These are phyloP conservation scores for Rana temporaria DNA, from an alignment of 2,113 vertebrate genomes.

Conservation along the genomic window DNA sequence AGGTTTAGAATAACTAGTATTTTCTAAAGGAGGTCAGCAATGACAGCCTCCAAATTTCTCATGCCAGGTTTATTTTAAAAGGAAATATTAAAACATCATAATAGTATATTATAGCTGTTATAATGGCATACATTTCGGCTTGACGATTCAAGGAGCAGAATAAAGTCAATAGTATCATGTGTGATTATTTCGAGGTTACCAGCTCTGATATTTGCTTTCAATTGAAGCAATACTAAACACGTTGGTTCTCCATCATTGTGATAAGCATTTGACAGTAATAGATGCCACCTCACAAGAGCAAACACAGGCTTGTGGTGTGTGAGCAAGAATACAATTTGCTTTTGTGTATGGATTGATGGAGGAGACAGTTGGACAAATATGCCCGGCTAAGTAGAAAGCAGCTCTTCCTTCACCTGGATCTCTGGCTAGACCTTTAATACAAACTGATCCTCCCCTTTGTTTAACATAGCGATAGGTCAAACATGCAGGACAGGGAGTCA, in stretches of 20 bases:
- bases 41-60: no score
- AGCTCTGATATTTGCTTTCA: conserved; percentile 28
- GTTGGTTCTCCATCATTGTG: conserved; percentile 24
- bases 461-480: conserved; percentile 39
- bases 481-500: conserved; percentile 43
- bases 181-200: conserved; percentile 1
- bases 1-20: no score
- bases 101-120: background rate
- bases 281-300: conserved; percentile 50
- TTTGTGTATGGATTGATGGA: conserved; percentile 49
- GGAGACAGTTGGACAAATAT: conserved; percentile 60
- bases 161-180: background rate
- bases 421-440: conserved; percentile 53
- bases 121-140: background rate
- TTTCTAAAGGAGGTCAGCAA: no score
- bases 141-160: background rate
- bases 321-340: conserved; percentile 45
- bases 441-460: conserved; percentile 37
- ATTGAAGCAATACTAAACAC: conserved; percentile 43
- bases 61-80: no score
- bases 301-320: conserved; percentile 39
- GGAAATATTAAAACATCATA: no score
- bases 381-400: conserved; percentile 23
- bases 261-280: conserved; percentile 47
- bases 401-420: conserved; percentile 55